Conservation (phyloP, 2,797 vertebrate species). For the Odontamblyopus lacepedii region DNA sequence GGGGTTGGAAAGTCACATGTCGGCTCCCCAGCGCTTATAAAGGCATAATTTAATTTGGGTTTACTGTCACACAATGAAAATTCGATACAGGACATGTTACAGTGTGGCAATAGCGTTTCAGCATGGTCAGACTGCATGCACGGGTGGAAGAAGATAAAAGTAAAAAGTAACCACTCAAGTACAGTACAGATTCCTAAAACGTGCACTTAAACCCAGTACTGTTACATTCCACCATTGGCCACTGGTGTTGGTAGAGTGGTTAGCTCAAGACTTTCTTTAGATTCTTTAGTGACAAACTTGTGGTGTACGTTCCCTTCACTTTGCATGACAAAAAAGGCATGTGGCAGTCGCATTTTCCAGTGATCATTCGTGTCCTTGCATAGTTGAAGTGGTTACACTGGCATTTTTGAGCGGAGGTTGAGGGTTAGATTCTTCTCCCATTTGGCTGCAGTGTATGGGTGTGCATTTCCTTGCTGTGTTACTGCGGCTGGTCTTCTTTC, state of each 20-base stretch:
- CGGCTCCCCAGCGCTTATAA: constrained; percentile 14
- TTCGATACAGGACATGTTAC: neutral
- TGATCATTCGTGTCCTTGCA: neutral
- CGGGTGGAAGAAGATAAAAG: too few relatives aligned
- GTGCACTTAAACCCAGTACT: too few relatives aligned
- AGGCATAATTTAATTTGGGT: constrained; percentile 19
- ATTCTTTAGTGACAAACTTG: too few relatives aligned
- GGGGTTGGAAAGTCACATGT: constrained; percentile 46
- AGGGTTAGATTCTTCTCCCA: neutral
- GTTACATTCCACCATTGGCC: too few relatives aligned
- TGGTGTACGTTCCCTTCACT: too few relatives aligned
- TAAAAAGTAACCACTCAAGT: too few relatives aligned
- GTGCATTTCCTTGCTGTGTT: neutral
- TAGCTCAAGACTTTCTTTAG: neutral
- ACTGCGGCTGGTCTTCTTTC: neutral
- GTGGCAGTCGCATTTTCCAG: neutral
- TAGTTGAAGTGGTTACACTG: neutral
- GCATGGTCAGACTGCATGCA: too few relatives aligned
- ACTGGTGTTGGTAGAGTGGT: neutral
- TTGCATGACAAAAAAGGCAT: too few relatives aligned
- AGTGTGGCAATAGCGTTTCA: neutral
- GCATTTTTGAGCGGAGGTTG: neutral
- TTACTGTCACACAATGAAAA: constrained; percentile 18
- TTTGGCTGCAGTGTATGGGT: neutral
- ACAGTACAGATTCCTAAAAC: too few relatives aligned